Percentiles rank a stretch among this genome's conserved stretches.
Evolutionary conservation across 1,140 invertebrate genomes (phyloP).

Genomic region (Drosophila carrolli): DNA sequence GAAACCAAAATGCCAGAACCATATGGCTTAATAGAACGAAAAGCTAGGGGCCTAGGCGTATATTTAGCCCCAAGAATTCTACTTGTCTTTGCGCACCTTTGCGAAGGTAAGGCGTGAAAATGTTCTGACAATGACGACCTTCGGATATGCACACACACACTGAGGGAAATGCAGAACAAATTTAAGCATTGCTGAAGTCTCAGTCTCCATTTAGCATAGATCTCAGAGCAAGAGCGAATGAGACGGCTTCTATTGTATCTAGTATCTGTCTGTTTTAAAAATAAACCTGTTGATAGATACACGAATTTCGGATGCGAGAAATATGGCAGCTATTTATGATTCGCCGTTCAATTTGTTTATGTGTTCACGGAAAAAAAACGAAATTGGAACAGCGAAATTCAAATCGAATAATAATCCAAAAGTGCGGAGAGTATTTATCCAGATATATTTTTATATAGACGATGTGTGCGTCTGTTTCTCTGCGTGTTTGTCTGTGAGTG

Average conservation of each 20-base stretch:
- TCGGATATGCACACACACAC: conserved; percentile 12
- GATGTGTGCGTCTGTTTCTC: conserved; percentile 1
- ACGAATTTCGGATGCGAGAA: conserved; percentile 24
- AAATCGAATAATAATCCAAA: conserved; percentile 21
- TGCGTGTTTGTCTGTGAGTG: conserved; percentile 10
- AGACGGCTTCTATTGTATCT: conserved; percentile 33
- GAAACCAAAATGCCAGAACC: background rate
- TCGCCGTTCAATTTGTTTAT: conserved; percentile 19
- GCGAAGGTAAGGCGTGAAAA: conserved; percentile 45
- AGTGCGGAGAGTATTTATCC: conserved; percentile 24
- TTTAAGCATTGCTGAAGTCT: conserved; percentile 7
- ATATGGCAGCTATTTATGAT: conserved; percentile 42
- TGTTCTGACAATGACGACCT: conserved; percentile 41
- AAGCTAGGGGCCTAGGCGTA: conserved; percentile 15
- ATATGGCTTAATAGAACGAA: conserved; percentile 6
- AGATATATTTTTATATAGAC: conserved; percentile 27
- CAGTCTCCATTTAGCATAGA: conserved; percentile 15
- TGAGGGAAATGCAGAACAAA: background rate
- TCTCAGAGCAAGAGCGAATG: background rate
- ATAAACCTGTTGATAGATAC: conserved; percentile 54
- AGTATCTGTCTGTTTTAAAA: conserved; percentile 41
- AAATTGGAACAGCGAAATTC: conserved; percentile 2
- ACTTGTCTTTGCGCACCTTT: conserved; percentile 30
- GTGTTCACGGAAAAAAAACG: conserved; percentile 1
- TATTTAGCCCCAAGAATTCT: conserved; percentile 19